Base-by-base conservation (phyloP, 2,888 invertebrate genomes). In the Drosophila subsilvestris region DNA sequence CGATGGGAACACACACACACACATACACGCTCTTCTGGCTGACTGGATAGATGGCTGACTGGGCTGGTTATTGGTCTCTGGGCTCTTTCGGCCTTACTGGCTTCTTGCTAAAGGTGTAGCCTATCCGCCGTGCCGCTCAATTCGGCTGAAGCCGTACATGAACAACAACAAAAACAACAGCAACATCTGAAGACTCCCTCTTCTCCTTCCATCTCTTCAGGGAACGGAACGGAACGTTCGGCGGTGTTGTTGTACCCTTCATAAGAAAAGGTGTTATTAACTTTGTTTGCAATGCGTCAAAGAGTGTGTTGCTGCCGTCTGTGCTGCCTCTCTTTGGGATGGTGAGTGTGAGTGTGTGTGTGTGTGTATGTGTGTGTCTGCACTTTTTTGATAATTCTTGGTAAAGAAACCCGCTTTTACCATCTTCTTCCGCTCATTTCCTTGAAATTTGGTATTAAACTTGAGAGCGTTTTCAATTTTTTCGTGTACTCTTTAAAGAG, bases 391-490 rank as follows among this genome's bases (percentile, higher is more conserved):
- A 86, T 84, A 74, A 88, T 84, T 84, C 83, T 76, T 73, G 83
- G 88, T 84, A 84, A 87, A 79, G 37, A 37, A 84, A 79, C 79
- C 56, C 85, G 86, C 84, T 88, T 74, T 76, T 86, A 88, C 86
- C 83, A 88, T 84, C 88, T 84, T 83, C 83, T 83, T 84, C 88
- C 86, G 88, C 68, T 84, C 79, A 80, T 84, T 84, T 84, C 83
- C 83, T 88, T 88, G 83, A 84, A 82, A 76, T 84, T 80, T 75
- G 59, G 68, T 86, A 78, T 88, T 84, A 86, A 74, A 86, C 76
- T 80, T 84, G 85, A 84, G 88, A 73, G 50, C 55, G 49, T 75
- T 74, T 71, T 70, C 68, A 72, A 67, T 72, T 72, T 72, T 67
- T 44, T 49, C n/a, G 37, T 37, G 14, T 37, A 37, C 37, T n/a